Evolutionary conservation across 2,797 vertebrate species (phyloP).

Genomic region (Parauchenoglanis punctatus): DNA sequence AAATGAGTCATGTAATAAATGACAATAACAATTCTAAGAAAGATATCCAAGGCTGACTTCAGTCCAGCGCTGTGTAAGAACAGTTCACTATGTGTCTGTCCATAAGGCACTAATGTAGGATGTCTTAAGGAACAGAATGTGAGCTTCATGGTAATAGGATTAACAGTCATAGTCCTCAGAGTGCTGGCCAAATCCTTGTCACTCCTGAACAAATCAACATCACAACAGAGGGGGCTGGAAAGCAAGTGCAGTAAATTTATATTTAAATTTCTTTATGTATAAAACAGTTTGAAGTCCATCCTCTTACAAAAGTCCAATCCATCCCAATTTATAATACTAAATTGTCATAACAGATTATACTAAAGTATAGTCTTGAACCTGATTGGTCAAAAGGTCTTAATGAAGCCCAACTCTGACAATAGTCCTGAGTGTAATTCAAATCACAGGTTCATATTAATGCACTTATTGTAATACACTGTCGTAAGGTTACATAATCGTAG

Average conservation of each 20-base stretch:
- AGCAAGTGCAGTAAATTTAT: background rate
- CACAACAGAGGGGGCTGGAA: conserved; percentile 1
- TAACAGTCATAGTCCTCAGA: conserved; percentile 19
- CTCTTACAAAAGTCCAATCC: background rate
- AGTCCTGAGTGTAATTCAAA: background rate
- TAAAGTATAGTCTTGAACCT: background rate
- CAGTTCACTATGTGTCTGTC: background rate
- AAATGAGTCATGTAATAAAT: background rate
- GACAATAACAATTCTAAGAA: background rate
- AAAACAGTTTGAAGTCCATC: background rate
- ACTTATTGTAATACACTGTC: background rate
- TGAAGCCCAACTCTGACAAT: background rate
- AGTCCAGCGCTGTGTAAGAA: background rate
- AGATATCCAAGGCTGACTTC: background rate
- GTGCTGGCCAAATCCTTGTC: conserved; percentile 5
- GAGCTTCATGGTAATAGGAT: conserved; percentile 36
- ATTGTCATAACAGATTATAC: background rate
- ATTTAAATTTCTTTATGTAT: conserved; percentile 11
- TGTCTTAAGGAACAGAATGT: conserved; percentile 21
- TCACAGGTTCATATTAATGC: background rate
- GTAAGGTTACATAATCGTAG: background rate
- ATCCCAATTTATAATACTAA: too few species aligned
- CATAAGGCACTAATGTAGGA: conserved; percentile 10
- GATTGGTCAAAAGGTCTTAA: too few species aligned
- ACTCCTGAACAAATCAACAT: conserved; percentile 14